phyloP scores from a whole-genome alignment of 2,888 invertebrate genomes.

The Drosophila subsilvestris region DNA sequence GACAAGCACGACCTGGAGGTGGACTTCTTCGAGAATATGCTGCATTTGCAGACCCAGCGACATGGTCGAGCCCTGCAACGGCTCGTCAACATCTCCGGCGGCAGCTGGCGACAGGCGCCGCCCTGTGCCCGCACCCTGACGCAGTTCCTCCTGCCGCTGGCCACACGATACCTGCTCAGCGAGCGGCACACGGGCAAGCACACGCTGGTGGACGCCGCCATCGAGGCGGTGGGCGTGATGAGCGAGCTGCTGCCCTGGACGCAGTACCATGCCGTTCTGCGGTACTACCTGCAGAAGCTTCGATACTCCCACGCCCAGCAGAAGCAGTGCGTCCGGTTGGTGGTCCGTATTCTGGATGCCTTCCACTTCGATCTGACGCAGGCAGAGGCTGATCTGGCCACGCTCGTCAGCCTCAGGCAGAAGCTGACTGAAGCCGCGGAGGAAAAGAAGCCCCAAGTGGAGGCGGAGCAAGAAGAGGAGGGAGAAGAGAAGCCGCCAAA shows the following conservation, averaged over 20 bases:
- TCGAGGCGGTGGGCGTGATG: conserved; percentile 91
- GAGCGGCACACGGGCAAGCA: conserved; percentile 91
- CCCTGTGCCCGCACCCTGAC: conserved; percentile 90
- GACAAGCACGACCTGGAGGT: conserved; percentile 90
- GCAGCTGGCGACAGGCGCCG: conserved; percentile 85
- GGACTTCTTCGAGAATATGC: conserved; percentile 97
- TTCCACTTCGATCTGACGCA: conserved; percentile 96
- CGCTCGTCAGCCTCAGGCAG: conserved; percentile 67
- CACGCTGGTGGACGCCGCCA: conserved; percentile 92
- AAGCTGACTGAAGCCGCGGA: conserved; percentile 67
- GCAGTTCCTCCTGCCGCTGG: conserved; percentile 93
- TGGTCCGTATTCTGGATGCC: conserved; percentile 92
- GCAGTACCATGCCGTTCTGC: conserved; percentile 92
- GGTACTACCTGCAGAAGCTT: conserved; percentile 91
- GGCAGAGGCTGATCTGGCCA: conserved; percentile 82
- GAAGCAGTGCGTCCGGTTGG: conserved; percentile 91
- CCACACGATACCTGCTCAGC: conserved; percentile 91
- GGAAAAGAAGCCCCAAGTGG: conserved; percentile 72
- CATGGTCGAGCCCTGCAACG: conserved; percentile 92
- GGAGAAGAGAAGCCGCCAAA: conserved; percentile 27
- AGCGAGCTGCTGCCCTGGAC: conserved; percentile 94
- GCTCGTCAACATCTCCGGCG: conserved; percentile 88
- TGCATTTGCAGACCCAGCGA: conserved; percentile 94
- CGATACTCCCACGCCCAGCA: conserved; percentile 90
- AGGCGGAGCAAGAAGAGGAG: conserved; percentile 27